Evolutionary conservation across 2,888 invertebrate genomes (phyloP).

Genomic region (Drosophila mayaguana): DNA sequence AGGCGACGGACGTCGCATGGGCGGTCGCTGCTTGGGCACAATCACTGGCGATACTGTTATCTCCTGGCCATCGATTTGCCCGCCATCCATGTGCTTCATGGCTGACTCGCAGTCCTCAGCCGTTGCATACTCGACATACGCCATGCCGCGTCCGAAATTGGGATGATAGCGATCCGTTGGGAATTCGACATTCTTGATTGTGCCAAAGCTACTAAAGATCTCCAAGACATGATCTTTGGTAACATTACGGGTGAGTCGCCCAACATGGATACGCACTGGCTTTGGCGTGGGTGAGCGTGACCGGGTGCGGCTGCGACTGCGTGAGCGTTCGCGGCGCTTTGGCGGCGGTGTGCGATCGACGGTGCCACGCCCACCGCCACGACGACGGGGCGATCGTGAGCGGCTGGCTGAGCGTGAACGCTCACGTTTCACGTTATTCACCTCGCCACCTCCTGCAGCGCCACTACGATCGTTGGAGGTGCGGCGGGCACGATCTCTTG

Average conservation of each 20-base stretch:
- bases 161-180: slow-evolving; percentile 95
- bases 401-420: slow-evolving; percentile 72
- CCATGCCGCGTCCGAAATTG: slow-evolving; percentile 95
- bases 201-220: slow-evolving; percentile 95
- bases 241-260: slow-evolving; percentile 96
- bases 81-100: slow-evolving; percentile 99
- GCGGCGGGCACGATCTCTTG: slow-evolving; percentile 70
- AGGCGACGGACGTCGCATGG: slow-evolving; percentile 83
- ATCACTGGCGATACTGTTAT: slow-evolving; percentile 97
- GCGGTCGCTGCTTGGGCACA: slow-evolving; percentile 87
- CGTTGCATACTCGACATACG: slow-evolving; percentile 97
- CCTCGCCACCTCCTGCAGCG: slow-evolving; percentile 34
- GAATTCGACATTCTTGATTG: slow-evolving; percentile 95
- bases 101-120: slow-evolving; percentile 99
- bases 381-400: slow-evolving; percentile 86
- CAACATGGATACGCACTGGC: slow-evolving; percentile 97
- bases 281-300: slow-evolving; percentile 95
- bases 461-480: slow-evolving; percentile 55
- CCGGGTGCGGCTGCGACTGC: slow-evolving; percentile 92
- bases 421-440: slow-evolving; percentile 68
- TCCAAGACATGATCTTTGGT: slow-evolving; percentile 95
- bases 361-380: slow-evolving; percentile 89
- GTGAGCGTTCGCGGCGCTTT: slow-evolving; percentile 92
- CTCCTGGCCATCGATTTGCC: slow-evolving; percentile 98
- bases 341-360: slow-evolving; percentile 92